Evolutionary conservation across 2,888 invertebrate genomes (phyloP).

Genomic region (Drosophila aldrichi): DNA sequence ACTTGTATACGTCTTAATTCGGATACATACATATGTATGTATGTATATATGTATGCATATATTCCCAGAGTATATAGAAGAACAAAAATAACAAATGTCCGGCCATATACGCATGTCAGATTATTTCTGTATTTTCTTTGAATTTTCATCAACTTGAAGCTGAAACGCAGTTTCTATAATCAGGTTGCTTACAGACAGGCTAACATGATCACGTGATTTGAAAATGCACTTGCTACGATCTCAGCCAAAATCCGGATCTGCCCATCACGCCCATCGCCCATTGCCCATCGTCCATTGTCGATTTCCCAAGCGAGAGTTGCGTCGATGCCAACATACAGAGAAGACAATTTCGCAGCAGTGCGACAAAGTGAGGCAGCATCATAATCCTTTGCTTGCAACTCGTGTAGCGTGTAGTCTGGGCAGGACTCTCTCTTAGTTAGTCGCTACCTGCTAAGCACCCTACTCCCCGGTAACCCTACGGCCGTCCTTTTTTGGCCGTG

Average conservation of each 20-base stretch:
- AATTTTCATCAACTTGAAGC: background rate
- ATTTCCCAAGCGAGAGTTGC: slow-evolving; percentile 3
- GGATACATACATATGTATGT: background rate
- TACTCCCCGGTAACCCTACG: slow-evolving; percentile 22
- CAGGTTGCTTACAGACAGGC: background rate
- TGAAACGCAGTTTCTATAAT: background rate
- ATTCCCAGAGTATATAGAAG: background rate
- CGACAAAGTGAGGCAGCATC: slow-evolving; percentile 31
- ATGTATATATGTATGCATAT: background rate
- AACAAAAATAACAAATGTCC: background rate
- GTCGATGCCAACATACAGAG: background rate
- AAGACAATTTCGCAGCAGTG: slow-evolving; percentile 44
- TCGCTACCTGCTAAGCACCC: slow-evolving; percentile 48
- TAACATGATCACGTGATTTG: background rate
- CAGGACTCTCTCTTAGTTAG: slow-evolving; percentile 31
- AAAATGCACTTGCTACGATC: slow-evolving; percentile 9
- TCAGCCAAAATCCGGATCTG: no score
- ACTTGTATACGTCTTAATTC: slow-evolving; percentile 17
- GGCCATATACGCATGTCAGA: slow-evolving; percentile 26
- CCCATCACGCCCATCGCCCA: no score
- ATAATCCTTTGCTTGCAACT: slow-evolving; percentile 62
- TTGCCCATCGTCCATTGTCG: slow-evolving; percentile 13
- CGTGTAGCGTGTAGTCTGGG: slow-evolving; percentile 25
- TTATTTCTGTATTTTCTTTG: slow-evolving; percentile 16
- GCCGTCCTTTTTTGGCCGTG: slow-evolving; percentile 37